Base-by-base conservation (phyloP, 2,797 vertebrate species). In the Melanotaenia boesemani region DNA sequence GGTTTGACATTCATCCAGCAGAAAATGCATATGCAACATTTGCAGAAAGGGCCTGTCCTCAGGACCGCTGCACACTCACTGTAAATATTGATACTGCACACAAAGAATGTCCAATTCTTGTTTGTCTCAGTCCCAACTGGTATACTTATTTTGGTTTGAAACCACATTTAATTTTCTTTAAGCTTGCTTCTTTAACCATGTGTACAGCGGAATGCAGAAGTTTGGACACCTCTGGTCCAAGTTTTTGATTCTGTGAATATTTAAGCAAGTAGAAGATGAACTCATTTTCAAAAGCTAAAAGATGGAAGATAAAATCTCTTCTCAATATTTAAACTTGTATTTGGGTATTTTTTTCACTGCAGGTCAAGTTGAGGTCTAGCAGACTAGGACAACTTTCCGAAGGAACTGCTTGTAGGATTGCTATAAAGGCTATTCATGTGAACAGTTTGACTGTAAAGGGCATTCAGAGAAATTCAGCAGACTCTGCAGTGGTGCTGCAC, bases 41-140 rank as follows among this genome's bases (percentile, higher is more conserved):
- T 57, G 67, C 67, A 76, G 61, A 81, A 48, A 64, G 78, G 69
- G 30, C 39, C 48, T 18, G 39, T 72, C 84, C 77, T 77, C 65
- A 63, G 72, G 62, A 79, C 61, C 66, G 6, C 46, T 64, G 36
- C 54, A 52, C 7, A 3, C 44, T 30, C 7, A 48, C 13, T 54
- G 46, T 77, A 54, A 71, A 74, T 56, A 60, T 30, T 67, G 70
- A 74, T 66, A 18, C 24, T 67, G 30, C 11, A 57, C 15, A 66
- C 48, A 44, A 26, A 52, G 26, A 54, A 34, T 13, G 24, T 63
- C 63, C 30, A 4, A 30, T 59, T 8, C 6, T 18, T 64, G 30
- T 74, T 58, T 46, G 65, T n/a, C 22, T 44, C 41, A 62, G 57
- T 58, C 34, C 32, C 32, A 50, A 18, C 2, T 2, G 24, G 55